Conservation (phyloP, 1,140 invertebrate species). For the Drosophila elegans region DNA sequence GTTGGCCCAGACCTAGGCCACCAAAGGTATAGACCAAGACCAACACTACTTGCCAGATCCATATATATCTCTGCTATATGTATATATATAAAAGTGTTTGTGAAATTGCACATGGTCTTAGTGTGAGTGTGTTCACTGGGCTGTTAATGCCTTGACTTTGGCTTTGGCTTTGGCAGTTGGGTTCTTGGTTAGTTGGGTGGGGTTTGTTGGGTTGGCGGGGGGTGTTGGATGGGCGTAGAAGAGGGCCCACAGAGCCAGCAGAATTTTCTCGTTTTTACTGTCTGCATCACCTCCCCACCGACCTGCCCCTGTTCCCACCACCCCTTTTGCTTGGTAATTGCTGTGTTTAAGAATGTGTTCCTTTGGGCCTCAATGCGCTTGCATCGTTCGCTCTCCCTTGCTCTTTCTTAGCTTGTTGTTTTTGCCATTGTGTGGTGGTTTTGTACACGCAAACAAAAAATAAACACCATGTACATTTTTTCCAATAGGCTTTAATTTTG, state of each 20-base stretch:
- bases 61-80: slow-evolving; percentile 14
- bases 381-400: slow-evolving; percentile 16
- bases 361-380: slow-evolving; percentile 57
- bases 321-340: slow-evolving; percentile 70
- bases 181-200: slow-evolving; percentile 13
- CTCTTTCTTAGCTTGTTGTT: slow-evolving; percentile 17
- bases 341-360: slow-evolving; percentile 81
- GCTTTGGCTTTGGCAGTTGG: slow-evolving; percentile 45
- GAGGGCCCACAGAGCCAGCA: slow-evolving; percentile 32
- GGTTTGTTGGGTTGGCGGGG: slow-evolving; percentile 1
- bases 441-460: background rate
- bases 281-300: slow-evolving; percentile 27
- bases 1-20: slow-evolving; percentile 47
- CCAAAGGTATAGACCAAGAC: slow-evolving; percentile 43
- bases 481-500: background rate
- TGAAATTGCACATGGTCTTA: slow-evolving; percentile 19
- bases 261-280: slow-evolving; percentile 41
- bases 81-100: background rate
- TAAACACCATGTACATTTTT: background rate
- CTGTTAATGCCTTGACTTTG: slow-evolving; percentile 61
- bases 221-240: slow-evolving; percentile 7
- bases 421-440: slow-evolving; percentile 19
- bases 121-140: slow-evolving; percentile 53
- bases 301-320: slow-evolving; percentile 17
- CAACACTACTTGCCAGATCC: slow-evolving; percentile 15